A percentile compares a stretch with the other conserved stretches of the same genome.
phyloP scores from a whole-genome alignment of 2,113 vertebrate species.

The Phylloscopus trochiloides region DNA sequence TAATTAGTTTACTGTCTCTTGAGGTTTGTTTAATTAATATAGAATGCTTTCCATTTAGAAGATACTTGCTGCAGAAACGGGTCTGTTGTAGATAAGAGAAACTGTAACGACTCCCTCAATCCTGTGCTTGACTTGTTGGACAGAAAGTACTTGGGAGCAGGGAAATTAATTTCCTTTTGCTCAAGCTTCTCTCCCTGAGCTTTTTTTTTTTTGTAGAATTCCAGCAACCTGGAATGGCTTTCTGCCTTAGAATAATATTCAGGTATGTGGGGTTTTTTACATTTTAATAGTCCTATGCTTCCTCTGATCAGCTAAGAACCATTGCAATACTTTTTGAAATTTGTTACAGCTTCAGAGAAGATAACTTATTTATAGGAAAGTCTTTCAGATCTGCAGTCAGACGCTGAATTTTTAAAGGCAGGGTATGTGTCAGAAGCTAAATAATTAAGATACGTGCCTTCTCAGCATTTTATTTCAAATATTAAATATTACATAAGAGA shows the following conservation, averaged over 20 bases:
- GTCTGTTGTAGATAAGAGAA: slow-evolving; percentile 28
- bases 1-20: slow-evolving; percentile 57
- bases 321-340: slow-evolving; percentile 15
- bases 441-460: slow-evolving; percentile 65
- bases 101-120: not conserved
- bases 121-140: not conserved
- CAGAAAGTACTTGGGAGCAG: not conserved
- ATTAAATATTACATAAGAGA: slow-evolving; percentile 67
- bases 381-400: slow-evolving; percentile 64
- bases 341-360: slow-evolving; percentile 49
- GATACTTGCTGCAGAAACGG: not conserved
- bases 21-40: slow-evolving; percentile 55
- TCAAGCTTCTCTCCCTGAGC: not conserved
- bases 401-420: slow-evolving; percentile 68
- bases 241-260: not conserved
- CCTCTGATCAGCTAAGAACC: slow-evolving; percentile 7
- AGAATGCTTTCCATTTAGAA: slow-evolving; percentile 44
- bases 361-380: slow-evolving; percentile 67
- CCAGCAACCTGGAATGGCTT: not conserved
- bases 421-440: slow-evolving; percentile 65
- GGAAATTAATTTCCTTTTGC: not conserved
- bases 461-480: slow-evolving; percentile 70
- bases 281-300: not conserved
- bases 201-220: not conserved
- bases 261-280: not conserved